Conservation (phyloP, 2,888 invertebrate species). For the Drosophila borborema region DNA sequence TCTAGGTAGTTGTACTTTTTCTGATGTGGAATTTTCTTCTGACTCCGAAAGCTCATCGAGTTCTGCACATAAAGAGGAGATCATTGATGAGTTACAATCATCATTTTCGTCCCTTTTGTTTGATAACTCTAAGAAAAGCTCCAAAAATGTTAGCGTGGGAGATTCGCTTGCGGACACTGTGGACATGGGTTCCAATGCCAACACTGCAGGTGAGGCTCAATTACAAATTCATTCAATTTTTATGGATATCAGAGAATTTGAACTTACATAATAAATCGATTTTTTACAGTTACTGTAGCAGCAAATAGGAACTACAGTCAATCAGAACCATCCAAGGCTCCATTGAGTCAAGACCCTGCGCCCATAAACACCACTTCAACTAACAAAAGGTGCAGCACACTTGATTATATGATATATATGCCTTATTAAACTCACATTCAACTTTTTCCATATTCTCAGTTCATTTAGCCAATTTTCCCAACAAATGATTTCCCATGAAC, state of each 20-base stretch:
- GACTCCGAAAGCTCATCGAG: no score
- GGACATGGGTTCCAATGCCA: not conserved
- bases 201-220: not conserved
- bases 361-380: no score
- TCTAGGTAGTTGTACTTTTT: no score
- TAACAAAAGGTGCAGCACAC: not conserved
- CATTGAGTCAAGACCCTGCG: not conserved
- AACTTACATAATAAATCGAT: not conserved
- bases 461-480: not conserved
- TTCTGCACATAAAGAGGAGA: no score
- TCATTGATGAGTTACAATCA: no score
- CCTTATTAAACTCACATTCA: not conserved
- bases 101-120: no score
- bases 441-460: not conserved
- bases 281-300: not conserved
- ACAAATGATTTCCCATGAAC: not conserved
- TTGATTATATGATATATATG: not conserved
- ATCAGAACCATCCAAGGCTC: not conserved
- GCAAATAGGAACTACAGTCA: not conserved
- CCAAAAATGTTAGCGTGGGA: no score
- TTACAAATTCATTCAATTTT: not conserved
- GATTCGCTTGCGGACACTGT: no score
- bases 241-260: not conserved
- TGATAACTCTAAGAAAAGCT: no score
- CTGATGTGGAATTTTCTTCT: no score